Conservation (phyloP, 2,888 invertebrate genomes). For the Mylabris sibirica region DNA sequence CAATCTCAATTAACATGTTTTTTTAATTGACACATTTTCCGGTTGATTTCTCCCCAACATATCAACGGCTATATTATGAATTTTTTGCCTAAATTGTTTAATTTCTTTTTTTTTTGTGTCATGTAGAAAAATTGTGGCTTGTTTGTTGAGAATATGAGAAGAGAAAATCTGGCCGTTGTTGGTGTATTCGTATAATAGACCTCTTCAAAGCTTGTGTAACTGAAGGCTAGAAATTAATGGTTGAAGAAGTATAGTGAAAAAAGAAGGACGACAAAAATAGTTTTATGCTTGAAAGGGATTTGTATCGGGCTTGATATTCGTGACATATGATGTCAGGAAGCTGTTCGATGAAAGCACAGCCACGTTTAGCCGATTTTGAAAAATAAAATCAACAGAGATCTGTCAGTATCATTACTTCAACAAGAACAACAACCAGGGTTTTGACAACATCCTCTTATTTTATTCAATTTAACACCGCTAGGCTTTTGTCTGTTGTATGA, state of each 20-base stretch:
- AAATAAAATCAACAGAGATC: not conserved
- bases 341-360: not conserved
- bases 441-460: not conserved
- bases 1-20: slow-evolving; percentile 28
- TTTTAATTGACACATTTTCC: slow-evolving; percentile 31
- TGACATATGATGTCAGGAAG: not conserved
- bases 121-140: not conserved
- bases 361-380: not conserved
- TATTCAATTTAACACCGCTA: not conserved
- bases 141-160: not conserved
- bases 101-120: not conserved
- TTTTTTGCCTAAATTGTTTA: not conserved
- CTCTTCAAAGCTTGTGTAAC: not conserved
- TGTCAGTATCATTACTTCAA: not conserved
- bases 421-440: no score
- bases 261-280: not conserved
- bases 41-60: slow-evolving; percentile 12
- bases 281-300: not conserved
- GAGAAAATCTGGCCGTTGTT: not conserved
- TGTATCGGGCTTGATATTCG: not conserved
- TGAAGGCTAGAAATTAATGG: slow-evolving; percentile 1
- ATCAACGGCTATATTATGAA: slow-evolving; percentile 19
- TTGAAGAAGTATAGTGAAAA: not conserved
- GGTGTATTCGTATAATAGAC: not conserved
- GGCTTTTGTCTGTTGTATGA: not conserved